These are phyloP conservation scores for Ametastegia equiseti DNA, from an alignment of 2,888 invertebrate species.

Conservation along the genomic window DNA sequence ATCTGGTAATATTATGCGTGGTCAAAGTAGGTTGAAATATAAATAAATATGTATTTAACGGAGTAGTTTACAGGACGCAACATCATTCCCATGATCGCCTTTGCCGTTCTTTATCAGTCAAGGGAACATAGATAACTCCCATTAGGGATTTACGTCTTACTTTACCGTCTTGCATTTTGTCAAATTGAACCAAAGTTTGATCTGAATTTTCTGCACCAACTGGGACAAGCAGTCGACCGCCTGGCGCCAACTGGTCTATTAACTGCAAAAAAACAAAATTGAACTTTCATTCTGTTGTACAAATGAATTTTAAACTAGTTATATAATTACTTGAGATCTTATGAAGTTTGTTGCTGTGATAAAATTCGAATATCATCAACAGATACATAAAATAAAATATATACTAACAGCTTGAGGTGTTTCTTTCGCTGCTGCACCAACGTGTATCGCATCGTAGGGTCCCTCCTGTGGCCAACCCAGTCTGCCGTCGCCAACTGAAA, in stretches of 20 bases:
- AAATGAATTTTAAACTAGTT: not conserved
- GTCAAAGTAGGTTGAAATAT: not conserved
- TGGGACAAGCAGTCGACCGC: conserved; percentile 95
- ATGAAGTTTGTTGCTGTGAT: too few species aligned
- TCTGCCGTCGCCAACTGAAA: conserved; percentile 93
- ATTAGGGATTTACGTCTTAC: conserved; percentile 88
- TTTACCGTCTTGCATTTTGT: conserved; percentile 90
- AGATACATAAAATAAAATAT: too few species aligned
- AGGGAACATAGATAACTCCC: conserved; percentile 98
- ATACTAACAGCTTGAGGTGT: conserved; percentile 85
- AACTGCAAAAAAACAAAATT: conserved; percentile 77
- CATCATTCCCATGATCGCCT: conserved; percentile 78
- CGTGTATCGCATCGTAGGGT: conserved; percentile 95
- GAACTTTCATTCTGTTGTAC: not conserved
- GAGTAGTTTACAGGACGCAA: conserved; percentile 61
- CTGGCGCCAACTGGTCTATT: conserved; percentile 91
- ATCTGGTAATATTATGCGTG: not conserved
- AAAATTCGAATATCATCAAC: not conserved
- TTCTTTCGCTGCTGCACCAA: conserved; percentile 91
- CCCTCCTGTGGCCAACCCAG: conserved; percentile 85
- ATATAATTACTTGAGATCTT: not conserved
- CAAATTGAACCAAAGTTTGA: conserved; percentile 92
- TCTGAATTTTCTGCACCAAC: conserved; percentile 92
- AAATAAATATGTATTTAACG: not conserved
- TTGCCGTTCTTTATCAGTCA: conserved; percentile 90